These are phyloP conservation scores for Casuarius casuarius DNA, from an alignment of 2,113 vertebrate species.

Conservation along the genomic window DNA sequence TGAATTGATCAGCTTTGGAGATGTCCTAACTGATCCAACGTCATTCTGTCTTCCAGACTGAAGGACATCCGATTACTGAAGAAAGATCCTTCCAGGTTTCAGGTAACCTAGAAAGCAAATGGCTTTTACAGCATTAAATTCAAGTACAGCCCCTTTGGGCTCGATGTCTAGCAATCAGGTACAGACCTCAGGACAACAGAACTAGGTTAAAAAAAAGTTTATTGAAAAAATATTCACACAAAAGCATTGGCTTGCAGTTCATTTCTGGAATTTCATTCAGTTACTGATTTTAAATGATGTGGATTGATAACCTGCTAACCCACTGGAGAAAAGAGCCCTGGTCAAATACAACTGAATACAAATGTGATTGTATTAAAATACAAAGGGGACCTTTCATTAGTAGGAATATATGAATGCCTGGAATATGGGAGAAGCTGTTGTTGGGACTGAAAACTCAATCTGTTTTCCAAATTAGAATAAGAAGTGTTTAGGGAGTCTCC, in stretches of 20 bases:
- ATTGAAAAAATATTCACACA: not conserved
- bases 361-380: not conserved
- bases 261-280: not conserved
- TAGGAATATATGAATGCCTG: not conserved
- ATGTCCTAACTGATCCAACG: not conserved
- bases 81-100: not conserved
- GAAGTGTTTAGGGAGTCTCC: not conserved
- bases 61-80: not conserved
- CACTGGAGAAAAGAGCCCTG: not conserved
- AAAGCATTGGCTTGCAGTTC: not conserved
- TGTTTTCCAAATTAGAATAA: not conserved
- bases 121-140: not conserved
- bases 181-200: not conserved
- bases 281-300: not conserved
- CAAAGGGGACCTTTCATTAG: not conserved
- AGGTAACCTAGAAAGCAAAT: not conserved
- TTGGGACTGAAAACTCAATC: not conserved
- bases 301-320: not conserved
- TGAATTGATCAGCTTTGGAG: not conserved
- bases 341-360: not conserved
- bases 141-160: not conserved
- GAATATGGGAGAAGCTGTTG: not conserved
- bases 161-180: not conserved
- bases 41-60: not conserved
- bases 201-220: not conserved